Evolutionary conservation across 2,113 vertebrate species (phyloP).

Genomic region (Hippocampus guttulatus): DNA sequence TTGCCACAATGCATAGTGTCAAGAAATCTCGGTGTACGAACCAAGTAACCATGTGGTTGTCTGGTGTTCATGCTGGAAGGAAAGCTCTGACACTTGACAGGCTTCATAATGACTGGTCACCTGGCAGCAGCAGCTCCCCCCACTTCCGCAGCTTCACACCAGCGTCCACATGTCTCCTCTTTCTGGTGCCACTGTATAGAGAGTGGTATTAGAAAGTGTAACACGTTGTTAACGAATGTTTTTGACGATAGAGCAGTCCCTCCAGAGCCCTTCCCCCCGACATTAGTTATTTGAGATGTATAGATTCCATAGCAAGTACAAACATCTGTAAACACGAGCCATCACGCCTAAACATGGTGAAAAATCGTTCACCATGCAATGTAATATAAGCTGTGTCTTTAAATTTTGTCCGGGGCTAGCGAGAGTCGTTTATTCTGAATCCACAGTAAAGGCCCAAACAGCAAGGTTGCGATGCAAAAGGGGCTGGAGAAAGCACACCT

Average conservation of each 20-base stretch:
- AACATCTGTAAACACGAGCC: background rate
- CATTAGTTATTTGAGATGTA: background rate
- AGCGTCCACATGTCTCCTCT: constrained; percentile 10
- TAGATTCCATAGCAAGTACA: too few relatives aligned
- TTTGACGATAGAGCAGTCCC: background rate
- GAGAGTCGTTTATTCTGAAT: constrained; percentile 1
- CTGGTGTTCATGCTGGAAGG: constrained; percentile 27
- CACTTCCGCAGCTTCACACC: background rate
- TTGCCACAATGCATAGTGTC: constrained; percentile 54
- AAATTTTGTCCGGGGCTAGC: background rate
- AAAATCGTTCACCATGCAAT: background rate
- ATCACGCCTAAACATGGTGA: background rate
- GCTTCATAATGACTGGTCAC: constrained; percentile 53
- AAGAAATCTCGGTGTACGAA: constrained; percentile 13
- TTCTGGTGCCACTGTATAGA: background rate
- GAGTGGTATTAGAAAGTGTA: too few relatives aligned
- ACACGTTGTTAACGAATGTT: background rate
- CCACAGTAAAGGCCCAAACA: constrained; percentile 39
- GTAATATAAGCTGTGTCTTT: background rate
- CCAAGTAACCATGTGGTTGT: constrained; percentile 19
- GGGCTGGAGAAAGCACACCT: constrained; percentile 27
- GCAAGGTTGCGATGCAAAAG: constrained; percentile 15
- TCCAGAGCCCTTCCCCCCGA: background rate
- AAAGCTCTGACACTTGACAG: constrained; percentile 45
- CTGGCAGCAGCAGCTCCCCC: constrained; percentile 9